Base-by-base conservation (phyloP, 2,113 vertebrate species). In the Dunckerocampus dactyliophorus region DNA sequence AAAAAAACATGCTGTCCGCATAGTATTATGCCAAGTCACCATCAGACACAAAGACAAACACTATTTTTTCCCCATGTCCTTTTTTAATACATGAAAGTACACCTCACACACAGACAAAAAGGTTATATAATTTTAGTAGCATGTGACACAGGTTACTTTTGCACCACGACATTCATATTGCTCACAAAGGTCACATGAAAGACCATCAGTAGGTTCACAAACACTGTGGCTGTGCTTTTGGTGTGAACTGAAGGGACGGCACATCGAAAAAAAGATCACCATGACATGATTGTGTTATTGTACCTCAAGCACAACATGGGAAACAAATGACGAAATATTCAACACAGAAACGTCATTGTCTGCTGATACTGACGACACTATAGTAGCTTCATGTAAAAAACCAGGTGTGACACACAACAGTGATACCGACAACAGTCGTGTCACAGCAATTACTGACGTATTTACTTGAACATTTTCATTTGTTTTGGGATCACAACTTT, bases 61-160 rank as follows among this genome's bases (percentile, higher is more conserved):
- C 42, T 49, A 43, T 11, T 31, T 12, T 21, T 51, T 6, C 54
- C 71, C 61, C 58, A 58, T 57, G 74, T 67, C 72, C 31, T 61
- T 47, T 2, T 87, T 87, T 87, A 85, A 80, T 87, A 77, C 64
- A 85, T 75, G 70, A 82, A 88, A 79, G 74, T 79, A 89, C 85
- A 88, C 49, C 51, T 77, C 71, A 87, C 80, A 28, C 82, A 85
- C 75, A 82, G 67, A 87, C 79, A 84, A 20, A 54, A 66, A 87
- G 65, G 74, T 75, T 50, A 50, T 62, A 77, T 81, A 70, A 63
- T 66, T 74, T 68, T 67, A 69, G 65, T 59, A 71, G 73, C 10
- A 39, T 74, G 71, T 76, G 80, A 85, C 75, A 73, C 68, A 79
- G 75, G 78, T 75, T 74, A 87, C 73, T 76, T 74, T 64, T 65